These are phyloP conservation scores for Paraescarpia echinospica DNA, from an alignment of 1,140 invertebrate species.

Conservation along the genomic window DNA sequence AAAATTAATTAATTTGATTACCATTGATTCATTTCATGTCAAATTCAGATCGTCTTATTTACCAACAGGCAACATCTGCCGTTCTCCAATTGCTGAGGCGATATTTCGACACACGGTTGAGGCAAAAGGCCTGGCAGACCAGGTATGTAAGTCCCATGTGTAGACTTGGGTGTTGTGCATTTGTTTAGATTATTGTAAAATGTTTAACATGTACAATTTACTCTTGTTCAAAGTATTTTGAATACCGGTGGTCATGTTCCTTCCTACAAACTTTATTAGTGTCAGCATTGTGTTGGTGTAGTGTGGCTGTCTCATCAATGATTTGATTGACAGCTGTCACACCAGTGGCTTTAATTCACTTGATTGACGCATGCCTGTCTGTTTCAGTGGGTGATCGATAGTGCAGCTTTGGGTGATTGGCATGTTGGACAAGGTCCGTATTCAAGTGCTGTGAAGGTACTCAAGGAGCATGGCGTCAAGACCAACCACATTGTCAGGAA, in stretches of 20 bases:
- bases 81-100: slow-evolving; percentile 90
- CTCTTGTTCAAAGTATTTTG: too few species aligned
- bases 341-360: neutral
- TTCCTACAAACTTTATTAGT: neutral
- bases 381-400: slow-evolving; percentile 77
- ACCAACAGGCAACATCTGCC: slow-evolving; percentile 80
- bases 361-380: neutral
- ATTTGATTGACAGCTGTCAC: neutral
- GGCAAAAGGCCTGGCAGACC: slow-evolving; percentile 63
- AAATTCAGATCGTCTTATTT: neutral
- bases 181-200: neutral
- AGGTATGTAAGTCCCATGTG: slow-evolving; percentile 25
- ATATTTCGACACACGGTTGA: slow-evolving; percentile 75
- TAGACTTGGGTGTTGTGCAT: neutral
- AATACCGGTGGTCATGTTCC: neutral
- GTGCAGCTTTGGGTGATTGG: slow-evolving; percentile 79
- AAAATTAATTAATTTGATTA: too few species aligned
- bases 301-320: neutral
- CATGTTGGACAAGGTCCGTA: slow-evolving; percentile 81
- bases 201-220: neutral
- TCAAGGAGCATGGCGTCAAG: slow-evolving; percentile 71
- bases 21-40: too few species aligned
- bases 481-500: slow-evolving; percentile 75
- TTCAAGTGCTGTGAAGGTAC: slow-evolving; percentile 65
- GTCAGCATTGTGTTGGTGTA: neutral